Evolutionary conservation across 2,797 vertebrate species (phyloP).

Genomic region (Chiroxiphia lanceolata): DNA sequence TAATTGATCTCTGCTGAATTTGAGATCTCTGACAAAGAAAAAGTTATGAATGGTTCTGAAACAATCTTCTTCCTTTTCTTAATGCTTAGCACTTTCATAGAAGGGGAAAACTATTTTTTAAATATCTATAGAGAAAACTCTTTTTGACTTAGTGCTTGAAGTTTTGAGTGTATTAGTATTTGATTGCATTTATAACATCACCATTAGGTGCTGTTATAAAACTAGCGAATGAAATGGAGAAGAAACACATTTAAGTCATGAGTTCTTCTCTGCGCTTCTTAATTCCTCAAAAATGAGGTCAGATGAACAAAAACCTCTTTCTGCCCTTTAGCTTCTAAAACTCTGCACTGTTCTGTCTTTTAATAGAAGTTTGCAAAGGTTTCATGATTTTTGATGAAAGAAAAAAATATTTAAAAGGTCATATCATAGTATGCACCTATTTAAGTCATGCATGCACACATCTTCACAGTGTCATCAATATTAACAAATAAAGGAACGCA

Average conservation of each 20-base stretch:
- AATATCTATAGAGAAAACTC: neutral
- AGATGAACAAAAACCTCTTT: neutral
- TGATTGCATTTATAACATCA: neutral
- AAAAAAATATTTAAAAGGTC: neutral
- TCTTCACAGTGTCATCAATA: neutral
- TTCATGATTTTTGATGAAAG: neutral
- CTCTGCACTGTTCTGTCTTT: neutral
- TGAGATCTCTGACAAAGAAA: neutral
- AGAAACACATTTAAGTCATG: neutral
- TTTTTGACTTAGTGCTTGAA: neutral
- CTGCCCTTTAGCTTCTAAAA: neutral
- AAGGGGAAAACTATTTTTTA: neutral
- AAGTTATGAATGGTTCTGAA: neutral
- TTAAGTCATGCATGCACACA: neutral
- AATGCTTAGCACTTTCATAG: neutral
- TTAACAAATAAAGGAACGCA: neutral
- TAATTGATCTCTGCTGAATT: neutral
- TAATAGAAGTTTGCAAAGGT: neutral
- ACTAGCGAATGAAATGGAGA: neutral
- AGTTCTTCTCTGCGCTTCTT: neutral
- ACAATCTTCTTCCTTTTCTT: neutral
- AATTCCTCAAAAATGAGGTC: neutral
- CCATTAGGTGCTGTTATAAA: neutral
- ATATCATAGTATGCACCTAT: no score
- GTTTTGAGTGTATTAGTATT: neutral